Percentiles rank a stretch among this genome's conserved stretches.
Conservation (phyloP, 2,888 invertebrate species). For the Thymelicus sylvestris region DNA sequence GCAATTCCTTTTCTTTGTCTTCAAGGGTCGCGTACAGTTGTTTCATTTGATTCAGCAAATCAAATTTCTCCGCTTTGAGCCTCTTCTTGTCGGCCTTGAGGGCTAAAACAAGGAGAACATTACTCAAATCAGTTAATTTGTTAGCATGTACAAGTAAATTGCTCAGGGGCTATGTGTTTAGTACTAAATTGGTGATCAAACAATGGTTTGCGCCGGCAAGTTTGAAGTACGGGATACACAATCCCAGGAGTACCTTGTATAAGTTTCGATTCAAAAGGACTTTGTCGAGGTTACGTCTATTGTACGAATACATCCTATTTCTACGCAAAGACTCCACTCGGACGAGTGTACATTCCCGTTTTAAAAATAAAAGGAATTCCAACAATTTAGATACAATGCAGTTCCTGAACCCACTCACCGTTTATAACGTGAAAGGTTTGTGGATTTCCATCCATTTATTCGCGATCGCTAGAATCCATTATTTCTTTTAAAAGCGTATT, state of each 20-base stretch:
- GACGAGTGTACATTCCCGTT: slow-evolving; percentile 53
- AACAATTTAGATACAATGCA: slow-evolving; percentile 22
- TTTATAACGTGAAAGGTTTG: slow-evolving; percentile 17
- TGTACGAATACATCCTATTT: slow-evolving; percentile 44
- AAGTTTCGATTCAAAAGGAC: slow-evolving; percentile 42
- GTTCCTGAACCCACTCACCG: slow-evolving; percentile 13
- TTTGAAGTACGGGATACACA: slow-evolving; percentile 7
- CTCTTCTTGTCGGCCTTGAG: slow-evolving; percentile 95
- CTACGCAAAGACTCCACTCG: slow-evolving; percentile 52
- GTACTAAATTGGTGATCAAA: slow-evolving; percentile 26
- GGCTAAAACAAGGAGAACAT: slow-evolving; percentile 77
- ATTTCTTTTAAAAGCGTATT: slow-evolving; percentile 30
- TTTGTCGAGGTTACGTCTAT: slow-evolving; percentile 19
- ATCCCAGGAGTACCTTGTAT: slow-evolving; percentile 2
- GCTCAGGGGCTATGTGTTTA: not conserved
- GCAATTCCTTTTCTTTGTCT: slow-evolving; percentile 96
- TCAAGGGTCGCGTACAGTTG: slow-evolving; percentile 96
- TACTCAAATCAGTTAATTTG: slow-evolving; percentile 34
- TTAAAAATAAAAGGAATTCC: slow-evolving; percentile 45
- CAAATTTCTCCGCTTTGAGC: slow-evolving; percentile 96
- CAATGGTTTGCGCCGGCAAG: not conserved
- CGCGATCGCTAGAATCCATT: slow-evolving; percentile 28
- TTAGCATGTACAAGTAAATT: slow-evolving; percentile 16
- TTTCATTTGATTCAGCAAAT: slow-evolving; percentile 96
- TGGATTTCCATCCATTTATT: slow-evolving; percentile 28